Evolutionary conservation across 2,797 vertebrate species (phyloP).

Genomic region (Poecilia picta): DNA sequence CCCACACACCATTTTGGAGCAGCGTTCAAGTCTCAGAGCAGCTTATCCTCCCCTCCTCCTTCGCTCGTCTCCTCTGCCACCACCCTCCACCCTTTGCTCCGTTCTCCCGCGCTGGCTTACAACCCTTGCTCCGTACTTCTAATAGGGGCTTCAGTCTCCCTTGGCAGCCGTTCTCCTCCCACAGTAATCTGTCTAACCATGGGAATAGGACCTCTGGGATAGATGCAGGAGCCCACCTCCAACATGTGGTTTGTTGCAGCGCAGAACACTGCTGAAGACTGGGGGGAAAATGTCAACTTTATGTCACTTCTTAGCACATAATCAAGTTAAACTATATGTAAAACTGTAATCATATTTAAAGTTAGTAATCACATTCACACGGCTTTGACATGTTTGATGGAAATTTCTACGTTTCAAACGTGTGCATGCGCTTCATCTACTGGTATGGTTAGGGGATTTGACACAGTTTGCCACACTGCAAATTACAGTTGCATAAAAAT

Average conservation of each 20-base stretch:
- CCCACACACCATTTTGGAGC: conserved; percentile 79
- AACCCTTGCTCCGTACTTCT: conserved; percentile 67
- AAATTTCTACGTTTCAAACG: conserved; percentile 17
- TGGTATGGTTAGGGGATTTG: conserved; percentile 13
- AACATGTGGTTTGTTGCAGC: conserved; percentile 66
- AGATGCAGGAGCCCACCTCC: conserved; percentile 64
- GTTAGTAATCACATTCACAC: conserved; percentile 13
- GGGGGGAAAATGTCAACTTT: conserved; percentile 53
- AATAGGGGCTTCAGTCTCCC: conserved; percentile 74
- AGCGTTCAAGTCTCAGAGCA: conserved; percentile 79
- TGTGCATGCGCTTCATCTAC: background rate
- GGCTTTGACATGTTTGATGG: conserved; percentile 14
- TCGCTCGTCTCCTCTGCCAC: conserved; percentile 65
- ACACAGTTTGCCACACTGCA: conserved; percentile 16
- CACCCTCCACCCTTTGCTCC: conserved; percentile 65
- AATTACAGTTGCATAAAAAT: conserved; percentile 16
- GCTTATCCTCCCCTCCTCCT: conserved; percentile 76
- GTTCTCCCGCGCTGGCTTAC: conserved; percentile 62
- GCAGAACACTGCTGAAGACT: conserved; percentile 37
- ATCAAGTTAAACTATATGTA: conserved; percentile 18
- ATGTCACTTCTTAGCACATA: conserved; percentile 40
- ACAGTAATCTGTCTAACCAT: conserved; percentile 77
- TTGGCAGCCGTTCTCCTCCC: conserved; percentile 78
- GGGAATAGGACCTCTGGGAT: conserved; percentile 67
- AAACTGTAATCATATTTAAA: conserved; percentile 39